phyloP scores from a whole-genome alignment of 2,888 invertebrate species.

The Nomada ruficornis region DNA sequence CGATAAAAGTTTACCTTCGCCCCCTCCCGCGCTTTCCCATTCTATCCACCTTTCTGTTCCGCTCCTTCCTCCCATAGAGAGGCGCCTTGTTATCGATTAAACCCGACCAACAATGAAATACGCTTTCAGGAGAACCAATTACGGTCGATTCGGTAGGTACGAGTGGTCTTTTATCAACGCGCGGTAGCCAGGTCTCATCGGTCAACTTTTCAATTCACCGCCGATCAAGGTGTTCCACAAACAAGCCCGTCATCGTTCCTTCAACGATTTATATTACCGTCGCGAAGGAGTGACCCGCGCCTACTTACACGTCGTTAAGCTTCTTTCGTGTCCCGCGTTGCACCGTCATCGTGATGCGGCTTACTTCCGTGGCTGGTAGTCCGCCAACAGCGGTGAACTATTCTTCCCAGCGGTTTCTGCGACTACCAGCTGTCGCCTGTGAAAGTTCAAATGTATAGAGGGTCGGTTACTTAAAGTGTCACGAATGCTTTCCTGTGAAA shows the following conservation, averaged over 20 bases:
- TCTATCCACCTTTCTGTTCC: not conserved
- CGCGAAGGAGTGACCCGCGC: constrained; percentile 47
- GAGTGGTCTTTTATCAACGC: constrained; percentile 48
- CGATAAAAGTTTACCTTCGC: constrained; percentile 32
- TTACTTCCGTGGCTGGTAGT: constrained; percentile 38
- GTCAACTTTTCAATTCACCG: constrained; percentile 60
- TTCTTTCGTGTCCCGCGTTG: constrained; percentile 48
- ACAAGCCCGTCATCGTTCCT: constrained; percentile 66
- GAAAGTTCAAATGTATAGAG: not conserved
- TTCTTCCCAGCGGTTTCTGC: constrained; percentile 35
- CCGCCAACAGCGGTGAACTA: constrained; percentile 1
- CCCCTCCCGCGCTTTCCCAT: not conserved
- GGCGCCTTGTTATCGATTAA: constrained; percentile 61
- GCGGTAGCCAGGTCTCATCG: constrained; percentile 61
- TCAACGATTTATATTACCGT: constrained; percentile 70
- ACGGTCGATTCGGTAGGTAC: constrained; percentile 37
- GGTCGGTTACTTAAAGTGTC: constrained; percentile 49
- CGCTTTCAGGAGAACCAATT: constrained; percentile 63
- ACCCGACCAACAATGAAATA: constrained; percentile 61
- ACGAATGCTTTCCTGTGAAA: constrained; percentile 18
- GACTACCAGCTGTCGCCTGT: constrained; percentile 60
- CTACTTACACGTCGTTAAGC: constrained; percentile 64
- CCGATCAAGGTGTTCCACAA: constrained; percentile 61
- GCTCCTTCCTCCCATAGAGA: constrained; percentile 7
- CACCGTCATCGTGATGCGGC: constrained; percentile 69